Conservation (phyloP, 2,888 invertebrate genomes). For the Periphyllus acericola region DNA sequence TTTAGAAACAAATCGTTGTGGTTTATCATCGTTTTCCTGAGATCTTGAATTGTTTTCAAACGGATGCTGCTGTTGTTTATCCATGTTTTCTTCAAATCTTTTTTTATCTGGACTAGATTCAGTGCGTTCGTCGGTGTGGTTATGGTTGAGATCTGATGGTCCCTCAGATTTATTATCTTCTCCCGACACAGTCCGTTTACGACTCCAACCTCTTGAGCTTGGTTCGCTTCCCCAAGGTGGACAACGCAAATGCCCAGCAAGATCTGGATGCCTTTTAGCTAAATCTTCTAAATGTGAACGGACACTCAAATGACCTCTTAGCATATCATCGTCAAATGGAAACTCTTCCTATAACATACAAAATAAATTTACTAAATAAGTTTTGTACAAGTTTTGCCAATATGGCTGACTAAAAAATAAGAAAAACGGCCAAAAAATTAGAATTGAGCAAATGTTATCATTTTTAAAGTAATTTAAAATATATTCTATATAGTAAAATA, state of each 20-base stretch:
- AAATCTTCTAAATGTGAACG: constrained; percentile 75
- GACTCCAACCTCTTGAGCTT: constrained; percentile 42
- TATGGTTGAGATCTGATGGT: constrained; percentile 49
- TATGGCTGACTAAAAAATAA: not conserved
- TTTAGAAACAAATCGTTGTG: constrained; percentile 66
- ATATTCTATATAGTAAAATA: too few relatives aligned
- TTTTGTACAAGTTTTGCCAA: not conserved
- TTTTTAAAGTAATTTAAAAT: not conserved
- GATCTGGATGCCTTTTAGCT: constrained; percentile 79
- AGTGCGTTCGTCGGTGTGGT: not conserved
- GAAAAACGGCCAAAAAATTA: constrained; percentile 6
- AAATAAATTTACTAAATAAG: not conserved
- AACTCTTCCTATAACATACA: constrained; percentile 70
- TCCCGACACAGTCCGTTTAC: constrained; percentile 49
- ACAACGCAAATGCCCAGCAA: constrained; percentile 75
- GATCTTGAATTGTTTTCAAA: constrained; percentile 40
- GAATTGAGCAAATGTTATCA: not conserved
- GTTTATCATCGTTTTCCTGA: constrained; percentile 64
- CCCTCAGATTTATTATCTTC: constrained; percentile 42
- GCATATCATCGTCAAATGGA: constrained; percentile 75
- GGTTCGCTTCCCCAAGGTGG: constrained; percentile 65
- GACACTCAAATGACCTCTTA: constrained; percentile 67
- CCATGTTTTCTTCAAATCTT: constrained; percentile 56
- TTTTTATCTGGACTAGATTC: constrained; percentile 58
- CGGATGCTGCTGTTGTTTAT: constrained; percentile 32